Base-by-base conservation (phyloP, 2,113 vertebrate genomes). In the Pedetes capensis region DNA sequence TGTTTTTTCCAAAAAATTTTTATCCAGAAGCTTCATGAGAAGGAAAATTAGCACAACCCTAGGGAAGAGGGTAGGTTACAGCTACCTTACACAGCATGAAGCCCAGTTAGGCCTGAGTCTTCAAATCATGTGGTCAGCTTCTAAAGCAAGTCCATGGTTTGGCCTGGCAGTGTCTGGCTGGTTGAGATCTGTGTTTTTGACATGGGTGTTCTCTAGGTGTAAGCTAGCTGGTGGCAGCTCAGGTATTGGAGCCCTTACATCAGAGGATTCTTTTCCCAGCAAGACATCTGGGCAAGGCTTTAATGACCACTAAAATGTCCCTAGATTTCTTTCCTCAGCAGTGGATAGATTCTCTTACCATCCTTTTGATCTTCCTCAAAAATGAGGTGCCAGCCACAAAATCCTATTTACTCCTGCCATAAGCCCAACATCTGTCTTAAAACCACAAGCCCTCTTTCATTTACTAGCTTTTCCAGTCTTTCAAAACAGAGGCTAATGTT, bases 351-450 rank as follows among this genome's bases (percentile, higher is more conserved):
- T 96, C 92, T 89, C 72, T 88, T 95, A 88, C 66, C 20, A 23
- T 59, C 42, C 61, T 87, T 97, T 96, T 90, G 83, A 90, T 96
- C 66, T 80, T 95, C 80, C 93, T 91, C 64, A 91, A 93, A 96
- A 96, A 87, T 93, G 78, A 93, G 76, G 80, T 95, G 90, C 87
- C 89, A 93, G 79, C 64, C 71, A 87, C 95, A 72, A 94, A 91
- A 84, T 78, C 71, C 59, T 93, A 69, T 87, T 94, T 92, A 68
- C 37, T 95, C 25, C 53, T 78, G 66, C 47, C 25, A 8, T 89
- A 95, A 89, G 69, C 66, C 83, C 17, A 91, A 71, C 90, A 94
- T 89, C 83, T 92, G 84, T 89, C 64, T 83, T 87, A 47, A 93
- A 94, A 87, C 69, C 75, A 84, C 64, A 89, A 59, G 68, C 37